These are phyloP conservation scores for Arctia plantaginis DNA, from an alignment of 2,888 invertebrate genomes.

Conservation along the genomic window DNA sequence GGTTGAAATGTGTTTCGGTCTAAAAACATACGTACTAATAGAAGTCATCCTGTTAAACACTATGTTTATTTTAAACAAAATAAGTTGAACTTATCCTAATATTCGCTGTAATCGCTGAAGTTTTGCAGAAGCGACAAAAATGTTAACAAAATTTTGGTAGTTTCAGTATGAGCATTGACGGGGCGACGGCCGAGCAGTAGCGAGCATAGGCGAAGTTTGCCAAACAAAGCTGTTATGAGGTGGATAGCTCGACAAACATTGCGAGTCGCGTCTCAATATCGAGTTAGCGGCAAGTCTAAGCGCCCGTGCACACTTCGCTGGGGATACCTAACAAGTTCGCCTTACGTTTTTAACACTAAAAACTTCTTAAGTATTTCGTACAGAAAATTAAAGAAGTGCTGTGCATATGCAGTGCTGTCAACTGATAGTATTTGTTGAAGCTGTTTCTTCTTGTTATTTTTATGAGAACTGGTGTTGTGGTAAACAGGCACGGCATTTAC, in stretches of 20 bases:
- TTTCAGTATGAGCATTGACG: slow-evolving; percentile 15
- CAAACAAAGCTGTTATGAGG: slow-evolving; percentile 35
- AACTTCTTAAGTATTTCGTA: background rate
- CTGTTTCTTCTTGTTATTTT: background rate
- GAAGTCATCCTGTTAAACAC: background rate
- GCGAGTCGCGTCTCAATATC: slow-evolving; percentile 19
- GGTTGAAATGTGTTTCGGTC: too few relatives aligned
- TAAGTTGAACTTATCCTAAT: slow-evolving; percentile 6
- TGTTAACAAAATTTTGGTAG: slow-evolving; percentile 11
- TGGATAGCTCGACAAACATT: slow-evolving; percentile 32
- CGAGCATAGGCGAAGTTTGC: slow-evolving; percentile 33
- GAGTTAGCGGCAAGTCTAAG: slow-evolving; percentile 19
- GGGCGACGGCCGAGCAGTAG: slow-evolving; percentile 14
- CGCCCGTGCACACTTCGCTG: slow-evolving; percentile 11
- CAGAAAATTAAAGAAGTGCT: background rate
- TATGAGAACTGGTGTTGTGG: background rate
- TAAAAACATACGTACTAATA: background rate
- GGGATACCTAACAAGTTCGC: background rate
- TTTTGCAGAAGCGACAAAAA: slow-evolving; percentile 15
- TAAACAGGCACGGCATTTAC: too few relatives aligned
- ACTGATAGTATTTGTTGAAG: background rate
- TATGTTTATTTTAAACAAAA: slow-evolving; percentile 15
- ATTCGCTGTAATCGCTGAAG: slow-evolving; percentile 13
- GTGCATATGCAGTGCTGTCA: too few relatives aligned
- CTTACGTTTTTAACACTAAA: background rate